phyloP scores from a whole-genome alignment of 1,140 invertebrate genomes.

The Palaemon carinicauda region DNA sequence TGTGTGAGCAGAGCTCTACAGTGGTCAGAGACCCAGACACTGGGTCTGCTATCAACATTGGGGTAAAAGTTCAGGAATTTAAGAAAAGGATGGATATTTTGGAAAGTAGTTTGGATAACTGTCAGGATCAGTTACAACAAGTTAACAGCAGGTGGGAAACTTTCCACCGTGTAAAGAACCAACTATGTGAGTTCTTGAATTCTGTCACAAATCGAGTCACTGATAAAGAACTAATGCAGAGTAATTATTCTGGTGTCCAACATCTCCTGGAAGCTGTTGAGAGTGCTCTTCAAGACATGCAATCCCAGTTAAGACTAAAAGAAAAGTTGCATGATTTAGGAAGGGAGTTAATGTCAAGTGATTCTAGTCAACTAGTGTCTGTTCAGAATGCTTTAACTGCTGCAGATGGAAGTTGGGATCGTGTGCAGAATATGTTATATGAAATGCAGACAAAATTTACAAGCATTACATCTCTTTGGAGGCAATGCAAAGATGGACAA shows the following conservation, averaged over 20 bases:
- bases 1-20: slow-evolving; percentile 47
- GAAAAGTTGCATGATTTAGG: slow-evolving; percentile 55
- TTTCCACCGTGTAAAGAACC: slow-evolving; percentile 55
- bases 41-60: slow-evolving; percentile 44
- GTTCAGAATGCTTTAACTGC: slow-evolving; percentile 59
- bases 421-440: slow-evolving; percentile 57
- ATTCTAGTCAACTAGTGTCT: slow-evolving; percentile 54
- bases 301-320: slow-evolving; percentile 37
- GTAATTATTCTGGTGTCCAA: slow-evolving; percentile 46
- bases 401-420: slow-evolving; percentile 57
- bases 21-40: slow-evolving; percentile 56
- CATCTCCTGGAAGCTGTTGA: slow-evolving; percentile 49
- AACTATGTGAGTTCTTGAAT: slow-evolving; percentile 54
- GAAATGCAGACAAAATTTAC: slow-evolving; percentile 60
- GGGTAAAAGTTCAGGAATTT: slow-evolving; percentile 36
- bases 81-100: slow-evolving; percentile 44
- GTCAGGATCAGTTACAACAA: slow-evolving; percentile 44
- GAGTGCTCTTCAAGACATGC: slow-evolving; percentile 51
- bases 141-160: slow-evolving; percentile 55
- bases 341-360: slow-evolving; percentile 52
- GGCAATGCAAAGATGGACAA: slow-evolving; percentile 54
- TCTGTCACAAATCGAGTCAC: slow-evolving; percentile 31
- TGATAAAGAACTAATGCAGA: slow-evolving; percentile 34
- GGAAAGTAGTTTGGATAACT: slow-evolving; percentile 37
- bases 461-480: slow-evolving; percentile 58